Evolutionary conservation across 2,888 invertebrate species (phyloP), one percentile per base, ranked within the genome.

Genomic region (Leptothorax acervorum): DNA sequence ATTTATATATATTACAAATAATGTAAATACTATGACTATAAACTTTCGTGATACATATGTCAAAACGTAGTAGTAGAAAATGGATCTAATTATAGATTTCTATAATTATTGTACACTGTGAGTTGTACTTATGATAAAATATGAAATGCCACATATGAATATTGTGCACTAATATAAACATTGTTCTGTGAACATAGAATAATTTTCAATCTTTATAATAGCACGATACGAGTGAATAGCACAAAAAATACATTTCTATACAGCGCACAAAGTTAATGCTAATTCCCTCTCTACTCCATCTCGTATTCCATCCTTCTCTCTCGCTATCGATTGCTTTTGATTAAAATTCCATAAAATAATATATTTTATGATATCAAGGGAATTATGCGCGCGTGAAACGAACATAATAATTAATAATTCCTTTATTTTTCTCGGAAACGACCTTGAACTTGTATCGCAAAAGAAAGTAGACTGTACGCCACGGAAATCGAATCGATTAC

Each of bases 391-490:
- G 4, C 3, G 9, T 42, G 15, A 71, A 73, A 39, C 9, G 39
- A 42, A 31, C 45, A 45, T n/a, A 35, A 74, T 4, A 45, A 18
- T 39, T n/a, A 35, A 74, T 4, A 45, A 18, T 39, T 42, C 0
- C 5, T 60, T 15, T 5, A 48, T 35, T 71, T 48, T 70, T 31
- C 31, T 31, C 1, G 18, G 11, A n/a, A 76, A 48, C 86, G 88
- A 85, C 90, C 90, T 90, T 90, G 90, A 90, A 90, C 90, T 86
- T 89, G 85, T 84, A 82, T 23, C 83, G 31, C 76, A 74, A 86
- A 89, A 86, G 90, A 90, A 90, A 90, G 90, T 90, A 65, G 84
- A 55, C 12, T 76, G 51, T 68, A 74, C 57, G 70, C 85, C 68
- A 74, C 79, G 78, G 79, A 70, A 51, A 76, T 55, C 60, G 65